Conservation (phyloP, 2,888 invertebrate genomes). For the Cheilosia impressa region DNA sequence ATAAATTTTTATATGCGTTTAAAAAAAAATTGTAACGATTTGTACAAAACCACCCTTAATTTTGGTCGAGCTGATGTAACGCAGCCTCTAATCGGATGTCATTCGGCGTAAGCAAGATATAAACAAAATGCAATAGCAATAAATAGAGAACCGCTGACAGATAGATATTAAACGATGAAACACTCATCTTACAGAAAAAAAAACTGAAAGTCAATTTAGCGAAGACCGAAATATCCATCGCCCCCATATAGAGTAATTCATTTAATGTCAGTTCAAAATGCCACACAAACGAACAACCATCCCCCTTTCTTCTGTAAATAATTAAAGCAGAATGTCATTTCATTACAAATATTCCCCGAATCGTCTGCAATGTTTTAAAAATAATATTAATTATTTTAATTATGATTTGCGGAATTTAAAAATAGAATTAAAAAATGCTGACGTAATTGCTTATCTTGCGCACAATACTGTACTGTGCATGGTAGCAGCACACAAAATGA, state of each 20-base stretch:
- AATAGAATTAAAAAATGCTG: background rate
- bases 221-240: background rate
- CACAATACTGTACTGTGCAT: slow-evolving; percentile 27
- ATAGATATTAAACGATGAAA: background rate
- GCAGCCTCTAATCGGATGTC: too few relatives aligned
- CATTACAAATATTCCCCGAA: background rate
- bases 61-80: too few relatives aligned
- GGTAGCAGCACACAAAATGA: background rate
- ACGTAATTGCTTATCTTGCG: slow-evolving; percentile 34
- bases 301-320: background rate
- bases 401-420: background rate
- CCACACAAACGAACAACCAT: background rate
- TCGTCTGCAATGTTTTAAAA: background rate
- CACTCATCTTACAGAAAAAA: background rate
- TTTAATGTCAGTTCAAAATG: background rate
- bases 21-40: too few relatives aligned
- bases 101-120: background rate
- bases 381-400: background rate
- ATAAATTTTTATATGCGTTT: background rate
- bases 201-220: background rate
- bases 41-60: background rate
- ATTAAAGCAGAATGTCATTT: background rate
- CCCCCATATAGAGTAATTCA: background rate
- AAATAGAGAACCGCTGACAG: background rate
- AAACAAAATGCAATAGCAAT: background rate